These are phyloP conservation scores for Aphodius sticticus DNA, from an alignment of 2,888 invertebrate species.

Conservation along the genomic window DNA sequence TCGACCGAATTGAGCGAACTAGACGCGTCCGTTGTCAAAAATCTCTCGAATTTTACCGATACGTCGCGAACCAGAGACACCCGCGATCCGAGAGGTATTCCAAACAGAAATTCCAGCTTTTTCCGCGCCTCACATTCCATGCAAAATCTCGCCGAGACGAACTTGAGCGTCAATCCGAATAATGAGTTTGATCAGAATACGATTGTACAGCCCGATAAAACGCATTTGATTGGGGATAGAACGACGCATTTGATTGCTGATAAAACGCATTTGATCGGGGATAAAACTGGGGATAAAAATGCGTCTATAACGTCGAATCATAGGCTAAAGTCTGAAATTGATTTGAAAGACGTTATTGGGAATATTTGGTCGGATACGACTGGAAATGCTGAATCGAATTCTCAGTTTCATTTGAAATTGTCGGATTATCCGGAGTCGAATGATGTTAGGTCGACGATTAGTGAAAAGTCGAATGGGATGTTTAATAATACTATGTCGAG, in stretches of 20 bases:
- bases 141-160: slow-evolving; percentile 54
- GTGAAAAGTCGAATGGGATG: slow-evolving; percentile 32
- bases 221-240: slow-evolving; percentile 51
- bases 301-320: slow-evolving; percentile 25
- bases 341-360: slow-evolving; percentile 57
- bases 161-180: slow-evolving; percentile 54
- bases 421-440: slow-evolving; percentile 49
- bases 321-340: slow-evolving; percentile 55
- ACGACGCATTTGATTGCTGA: slow-evolving; percentile 27
- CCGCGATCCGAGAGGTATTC: slow-evolving; percentile 28
- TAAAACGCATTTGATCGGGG: background rate
- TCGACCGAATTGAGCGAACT: slow-evolving; percentile 31
- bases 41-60: slow-evolving; percentile 36
- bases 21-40: slow-evolving; percentile 41
- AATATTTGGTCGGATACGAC: slow-evolving; percentile 49
- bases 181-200: slow-evolving; percentile 60
- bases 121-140: slow-evolving; percentile 53
- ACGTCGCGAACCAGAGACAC: slow-evolving; percentile 35
- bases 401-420: slow-evolving; percentile 48
- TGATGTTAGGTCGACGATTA: slow-evolving; percentile 32
- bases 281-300: background rate
- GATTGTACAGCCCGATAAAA: slow-evolving; percentile 56
- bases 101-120: slow-evolving; percentile 45
- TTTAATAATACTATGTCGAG: slow-evolving; percentile 39
- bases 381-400: slow-evolving; percentile 40